These are phyloP conservation scores for Calcarius lapponicus DNA, from an alignment of 2,797 vertebrate species.

Conservation along the genomic window DNA sequence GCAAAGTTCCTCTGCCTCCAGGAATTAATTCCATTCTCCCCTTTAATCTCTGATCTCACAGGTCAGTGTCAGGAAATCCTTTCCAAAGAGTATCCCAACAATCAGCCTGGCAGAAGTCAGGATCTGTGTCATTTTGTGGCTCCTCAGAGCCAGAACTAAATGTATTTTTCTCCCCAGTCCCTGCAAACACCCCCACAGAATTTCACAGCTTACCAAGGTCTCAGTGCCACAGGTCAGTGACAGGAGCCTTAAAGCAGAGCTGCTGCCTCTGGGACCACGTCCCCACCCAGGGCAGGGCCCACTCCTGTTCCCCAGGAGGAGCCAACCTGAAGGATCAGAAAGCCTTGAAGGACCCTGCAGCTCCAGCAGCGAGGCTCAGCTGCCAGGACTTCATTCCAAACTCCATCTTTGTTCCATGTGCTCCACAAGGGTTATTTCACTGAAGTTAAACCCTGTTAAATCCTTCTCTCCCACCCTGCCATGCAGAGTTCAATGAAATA, in stretches of 20 bases:
- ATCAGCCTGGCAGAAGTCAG: not conserved
- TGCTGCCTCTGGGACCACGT: not conserved
- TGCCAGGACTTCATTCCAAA: not conserved
- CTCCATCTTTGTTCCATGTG: not conserved
- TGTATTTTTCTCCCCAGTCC: not conserved
- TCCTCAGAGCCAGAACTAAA: slow-evolving; percentile 7
- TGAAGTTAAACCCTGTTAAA: not conserved
- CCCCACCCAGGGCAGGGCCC: not conserved
- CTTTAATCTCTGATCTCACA: not conserved
- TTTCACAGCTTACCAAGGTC: not conserved
- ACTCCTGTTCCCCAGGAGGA: not conserved
- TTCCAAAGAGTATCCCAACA: not conserved
- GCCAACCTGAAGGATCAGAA: not conserved
- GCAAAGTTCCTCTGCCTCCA: not conserved
- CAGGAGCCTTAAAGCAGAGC: not conserved
- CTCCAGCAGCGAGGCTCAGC: not conserved
- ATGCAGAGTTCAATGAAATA: accelerated
- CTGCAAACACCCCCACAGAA: slow-evolving; percentile 6
- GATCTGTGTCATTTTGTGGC: not conserved
- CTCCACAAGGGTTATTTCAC: not conserved
- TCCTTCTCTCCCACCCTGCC: not conserved
- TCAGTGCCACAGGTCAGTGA: not conserved
- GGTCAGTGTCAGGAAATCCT: not conserved
- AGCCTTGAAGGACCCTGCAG: not conserved
- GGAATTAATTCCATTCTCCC: not conserved